Evolutionary conservation across 2,113 vertebrate species (phyloP), one percentile per base, ranked within the genome.

Genomic region (Chamaea fasciata): DNA sequence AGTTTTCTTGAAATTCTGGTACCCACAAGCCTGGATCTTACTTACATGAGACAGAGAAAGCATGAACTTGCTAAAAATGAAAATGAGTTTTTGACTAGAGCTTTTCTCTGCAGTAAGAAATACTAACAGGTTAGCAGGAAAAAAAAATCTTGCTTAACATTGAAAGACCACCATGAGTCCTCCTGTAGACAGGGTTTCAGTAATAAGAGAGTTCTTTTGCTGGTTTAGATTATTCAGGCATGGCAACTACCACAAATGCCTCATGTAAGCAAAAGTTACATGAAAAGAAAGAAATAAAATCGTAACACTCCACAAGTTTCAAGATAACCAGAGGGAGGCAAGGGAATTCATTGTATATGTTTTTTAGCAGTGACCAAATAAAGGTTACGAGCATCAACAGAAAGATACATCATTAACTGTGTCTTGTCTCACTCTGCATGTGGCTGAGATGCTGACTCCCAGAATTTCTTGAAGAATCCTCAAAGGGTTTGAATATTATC

Each of bases 381-480:
- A 97, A 97, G 62, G 91, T 65, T 94, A 81, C 4, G 1, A 95
- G 91, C 89, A 71, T 81, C 95, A 89, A 52, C 52, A 91, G 52
- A 95, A 95, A 95, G 80, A 87, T 94, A 42, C 64, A 56, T 56
- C 76, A 74, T 67, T 7, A 80, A 77, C 35, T 77, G 96, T 95
- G 96, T 97, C 95, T 92, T 94, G 95, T 97, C 86, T 97, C 95
- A 94, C 96, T 97, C 64, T 89, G 86, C 92, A 81, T 2, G 5
- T 62, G 94, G 56, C 87, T 64, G 73, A 93, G 39, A 60, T 67
- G 59, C 83, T 63, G 68, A 64, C 53, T 49, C 67, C 24, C 67
- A 88, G 42, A 16, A 42, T 39, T 70, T 89, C 41, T 15, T 52
- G 57, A 39, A 8, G 27, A 39, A 42, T 75, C 18, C 69, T 71